Base-by-base conservation (phyloP, 1,140 invertebrate genomes). In the Brachionus rotundiformis region DNA sequence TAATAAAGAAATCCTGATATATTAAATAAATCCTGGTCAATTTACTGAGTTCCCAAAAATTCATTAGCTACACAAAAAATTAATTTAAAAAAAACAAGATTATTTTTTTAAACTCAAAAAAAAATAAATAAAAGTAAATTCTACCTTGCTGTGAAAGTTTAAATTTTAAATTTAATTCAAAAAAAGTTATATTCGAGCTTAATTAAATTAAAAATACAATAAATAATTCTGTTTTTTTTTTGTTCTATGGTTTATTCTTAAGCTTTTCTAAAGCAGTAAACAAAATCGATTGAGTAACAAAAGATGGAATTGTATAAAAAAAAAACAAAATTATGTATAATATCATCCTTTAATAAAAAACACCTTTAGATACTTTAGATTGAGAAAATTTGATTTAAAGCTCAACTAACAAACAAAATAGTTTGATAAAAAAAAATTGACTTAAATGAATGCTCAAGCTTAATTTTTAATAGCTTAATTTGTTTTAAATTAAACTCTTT, bases 11-110 rank as follows among this genome's bases (percentile, higher is more conserved):
- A 54, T 54, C 47, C 47, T 54, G 47, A 54, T 19, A 23, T 54
- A 19, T 16, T 19, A 19, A 25, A 54, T 8, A 16, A 54, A 54
- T 54, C 47, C 23, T 54, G 61, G 29, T 63, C 63, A 31, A 68
- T 68, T 68, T 33, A 68, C 36, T n/a, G 31, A 68, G 63, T 19
- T 36, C 63, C 7, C 36, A 68, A 68, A 68, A 68, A 29, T 63
- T 63, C 29, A 33, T 29, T 29, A 63, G n/a, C 29, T 29, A 29
- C 19, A 16, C 29, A 27, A 63, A 63, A 63, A 63, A 31, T 63
- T 63, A 29, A 63, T 29, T 33, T 63, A 8, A 27, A 16, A 54
- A 54, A 54, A 54, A 54, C 47, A 54, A 54, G 47, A 54, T 54
- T 54, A 54, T 54, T 54, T 54, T 54, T 54, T 54, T 54, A 54